Evolutionary conservation across 2,888 invertebrate genomes (phyloP), one percentile per base, ranked within the genome.

Genomic region (Yponomeuta evonymella): DNA sequence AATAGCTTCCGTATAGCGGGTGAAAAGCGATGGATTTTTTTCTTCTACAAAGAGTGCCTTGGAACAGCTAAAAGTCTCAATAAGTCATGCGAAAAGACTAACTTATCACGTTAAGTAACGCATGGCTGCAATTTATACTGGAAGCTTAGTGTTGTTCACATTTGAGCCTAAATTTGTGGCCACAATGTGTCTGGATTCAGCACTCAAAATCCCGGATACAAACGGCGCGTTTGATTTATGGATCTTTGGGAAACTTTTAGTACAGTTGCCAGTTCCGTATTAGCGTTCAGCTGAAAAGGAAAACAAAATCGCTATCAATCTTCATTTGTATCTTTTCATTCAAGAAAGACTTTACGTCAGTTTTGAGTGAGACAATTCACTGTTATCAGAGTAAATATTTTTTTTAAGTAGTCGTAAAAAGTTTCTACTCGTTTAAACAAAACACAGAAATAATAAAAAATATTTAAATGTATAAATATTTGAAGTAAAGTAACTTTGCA

Each of bases 171-270:
- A 65, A 65, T 65, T 58, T 65, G 65, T 65, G 65, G 65, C 65
- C 65, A 65, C 65, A 65, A 65, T 65, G 33, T 65, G 65, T 65
- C 65, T 65, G 33, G 65, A 65, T 65, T 65, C 65, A 11, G 30
- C 30, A 29, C 65, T 65, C 30, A 65, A 58, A 58, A 58, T 15
- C 51, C 51, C 51, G 51, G 51, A 29, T 33, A 33, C 9, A 30
- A 65, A 65, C 33, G 65, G 29, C 33, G 33, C 30, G 23, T 65
- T 65, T 65, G 33, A 65, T 65, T 65, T 65, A 65, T 65, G 51
- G 51, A 15, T 15, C 51, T 58, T 58, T 58, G 12, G 51, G 15
- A 58, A 58, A 58, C 51, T 58, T 58, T 58, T 15, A 58, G 51
- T 58, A 58, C 51, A 58, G 12, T 58, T 58, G 51, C 51, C 51